These are phyloP conservation scores for Actinopyga echinites DNA, from an alignment of 53 echinoderm and acorn worm species.

Conservation along the genomic window DNA sequence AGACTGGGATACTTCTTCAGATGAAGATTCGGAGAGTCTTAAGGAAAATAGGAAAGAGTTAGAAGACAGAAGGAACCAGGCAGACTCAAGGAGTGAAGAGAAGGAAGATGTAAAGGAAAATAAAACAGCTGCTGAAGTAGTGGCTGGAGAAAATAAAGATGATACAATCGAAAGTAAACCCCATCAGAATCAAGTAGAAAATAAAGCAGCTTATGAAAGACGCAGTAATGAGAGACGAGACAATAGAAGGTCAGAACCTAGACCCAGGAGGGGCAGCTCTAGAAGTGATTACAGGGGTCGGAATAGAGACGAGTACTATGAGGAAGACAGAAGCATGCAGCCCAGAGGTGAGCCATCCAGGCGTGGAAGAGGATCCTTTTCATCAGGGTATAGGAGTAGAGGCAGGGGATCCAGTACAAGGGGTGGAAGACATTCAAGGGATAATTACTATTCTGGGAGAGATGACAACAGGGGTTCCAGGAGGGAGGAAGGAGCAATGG, in stretches of 20 bases:
- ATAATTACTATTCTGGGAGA: slow-evolving; percentile 21
- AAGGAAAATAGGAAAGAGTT: background rate
- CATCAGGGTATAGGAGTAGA: slow-evolving; percentile 28
- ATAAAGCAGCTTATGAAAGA: slow-evolving; percentile 35
- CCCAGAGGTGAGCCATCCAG: slow-evolving; percentile 82
- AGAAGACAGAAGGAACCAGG: slow-evolving; percentile 21
- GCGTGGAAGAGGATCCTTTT: slow-evolving; percentile 69
- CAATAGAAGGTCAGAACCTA: slow-evolving; percentile 41
- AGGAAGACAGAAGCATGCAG: slow-evolving; percentile 40
- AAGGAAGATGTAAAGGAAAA: slow-evolving; percentile 24
- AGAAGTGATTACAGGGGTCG: slow-evolving; percentile 48
- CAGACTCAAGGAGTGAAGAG: slow-evolving; percentile 36
- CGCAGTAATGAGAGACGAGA: background rate
- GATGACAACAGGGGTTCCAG: slow-evolving; percentile 36
- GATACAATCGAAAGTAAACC: slow-evolving; percentile 14
- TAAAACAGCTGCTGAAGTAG: slow-evolving; percentile 45
- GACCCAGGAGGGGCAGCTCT: slow-evolving; percentile 53
- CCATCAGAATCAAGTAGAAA: slow-evolving; percentile 29
- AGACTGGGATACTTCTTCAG: slow-evolving; percentile 70
- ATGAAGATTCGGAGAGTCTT: slow-evolving; percentile 51
- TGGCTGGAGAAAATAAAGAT: background rate
- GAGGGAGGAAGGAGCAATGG: slow-evolving; percentile 42
- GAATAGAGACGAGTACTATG: slow-evolving; percentile 43
- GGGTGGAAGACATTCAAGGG: slow-evolving; percentile 55
- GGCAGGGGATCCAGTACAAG: slow-evolving; percentile 58